Evolutionary conservation across 2,888 invertebrate genomes (phyloP), one percentile per base, ranked within the genome.

Genomic region (Chironomus riparius): DNA sequence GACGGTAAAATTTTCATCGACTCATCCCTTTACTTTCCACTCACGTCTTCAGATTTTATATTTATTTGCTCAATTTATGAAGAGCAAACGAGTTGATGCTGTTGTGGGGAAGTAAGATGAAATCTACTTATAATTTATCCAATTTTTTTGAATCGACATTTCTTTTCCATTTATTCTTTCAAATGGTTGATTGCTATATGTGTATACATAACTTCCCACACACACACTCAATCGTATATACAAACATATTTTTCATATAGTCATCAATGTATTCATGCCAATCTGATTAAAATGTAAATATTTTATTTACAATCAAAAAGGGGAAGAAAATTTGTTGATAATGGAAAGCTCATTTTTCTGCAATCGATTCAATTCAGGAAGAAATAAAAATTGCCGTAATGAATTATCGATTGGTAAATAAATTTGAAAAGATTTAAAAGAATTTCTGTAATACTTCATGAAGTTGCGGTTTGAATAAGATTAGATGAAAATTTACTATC

Each of bases 261-360:
- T n/a, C 56, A 18, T 18, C n/a, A 15, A 47, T 18, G 7, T 48
- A 22, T 69, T n/a, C 6, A 38, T 48, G 21, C 15, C 47, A 18
- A 56, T 73, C 68, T 68, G 74, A 74, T 74, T 74, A 74, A 74
- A 74, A 74, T 74, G 74, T 74, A 74, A 74, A 74, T 74, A 68
- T 74, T 74, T 74, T 62, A 74, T 74, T 38, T 50, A 62, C 56
- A 21, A 21, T 12, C 21, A 22, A 22, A 65, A 24, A 21, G 12
- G 13, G 21, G 3, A 18, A n/a, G 4, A 65, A 38, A 68, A 74
- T 47, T 62, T 74, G 74, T 74, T 65, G 74, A 74, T 74, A 74
- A 74, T 74, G 74, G 74, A 74, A 74, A 68, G n/a, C 65, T 48
- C 65, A 74, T 74, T 74, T 68, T 68, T 74, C 22, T 73, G 73